Evolutionary conservation across 2,797 vertebrate genomes (phyloP), one percentile per base, ranked within the genome.

Genomic region (Sternotherus odoratus): DNA sequence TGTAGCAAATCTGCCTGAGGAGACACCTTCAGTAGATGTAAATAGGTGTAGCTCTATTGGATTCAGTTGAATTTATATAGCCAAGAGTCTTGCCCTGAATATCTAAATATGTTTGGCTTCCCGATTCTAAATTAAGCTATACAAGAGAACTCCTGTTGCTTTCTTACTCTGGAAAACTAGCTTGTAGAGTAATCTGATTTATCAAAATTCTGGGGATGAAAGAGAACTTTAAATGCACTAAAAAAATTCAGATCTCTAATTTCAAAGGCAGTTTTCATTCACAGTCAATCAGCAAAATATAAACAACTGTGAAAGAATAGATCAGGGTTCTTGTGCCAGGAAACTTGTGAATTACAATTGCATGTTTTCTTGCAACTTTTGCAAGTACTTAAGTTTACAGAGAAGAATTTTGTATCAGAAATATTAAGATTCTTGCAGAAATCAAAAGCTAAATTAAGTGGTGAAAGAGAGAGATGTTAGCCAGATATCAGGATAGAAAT

Each of bases 191-290:
- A 85, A 90, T 89, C 26, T 86, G 80, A 91, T 91, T 92, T 72
- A 54, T 90, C 49, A 91, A 92, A 92, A 66, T 63, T 75, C 24
- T 72, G 63, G 36, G 36, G 72, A 84, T 89, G 63, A 94, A 93
- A 92, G 81, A 92, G 92, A 95, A 93, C 2, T 4, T 72, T 93
- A 90, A 89, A 91, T 89, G 43, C 33, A 84, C 28, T 85, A 84
- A 88, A 94, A 33, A 88, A 79, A 95, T 89, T 90, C 46, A 63
- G 51, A 60, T 92, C 79, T 92, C 91, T 72, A 82, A 86, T 95
- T 91, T 93, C 92, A 93, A 90, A 91, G 53, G 56, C 92, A 91
- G 39, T 84, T 94, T 95, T 95, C 77, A 75, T 84, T 90, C 88
- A 87, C 84, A 83, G 17, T 84, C 91, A 92, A 88, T 92, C 86